Percentiles rank a stretch among this genome's conserved stretches.
Evolutionary conservation across 2,113 vertebrate species (phyloP).

Genomic region (Larimichthys crocea): DNA sequence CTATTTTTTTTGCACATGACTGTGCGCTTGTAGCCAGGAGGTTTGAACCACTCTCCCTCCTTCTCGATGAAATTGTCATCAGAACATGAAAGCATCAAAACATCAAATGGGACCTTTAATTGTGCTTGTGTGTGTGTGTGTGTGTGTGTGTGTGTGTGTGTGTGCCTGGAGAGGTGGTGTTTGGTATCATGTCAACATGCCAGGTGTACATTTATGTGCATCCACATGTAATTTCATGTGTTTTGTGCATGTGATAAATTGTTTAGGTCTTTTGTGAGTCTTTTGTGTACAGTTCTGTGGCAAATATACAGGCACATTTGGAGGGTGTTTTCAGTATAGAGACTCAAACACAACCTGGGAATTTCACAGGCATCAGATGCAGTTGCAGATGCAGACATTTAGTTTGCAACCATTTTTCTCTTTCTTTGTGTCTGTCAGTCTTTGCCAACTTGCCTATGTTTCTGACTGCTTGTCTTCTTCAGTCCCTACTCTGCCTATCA

Average conservation of each 20-base stretch:
- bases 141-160: constrained; percentile 13
- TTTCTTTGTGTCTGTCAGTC: constrained; percentile 39
- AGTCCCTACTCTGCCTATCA: constrained; percentile 46
- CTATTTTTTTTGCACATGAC: constrained; percentile 28
- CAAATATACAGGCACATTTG: not conserved
- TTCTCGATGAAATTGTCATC: constrained; percentile 73
- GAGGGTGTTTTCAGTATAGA: not conserved
- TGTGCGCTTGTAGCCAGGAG: constrained; percentile 53
- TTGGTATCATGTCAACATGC: constrained; percentile 36
- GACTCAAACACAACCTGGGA: not conserved
- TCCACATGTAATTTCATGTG: not conserved
- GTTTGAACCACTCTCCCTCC: constrained; percentile 46
- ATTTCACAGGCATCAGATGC: not conserved
- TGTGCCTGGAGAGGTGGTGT: constrained; percentile 47
- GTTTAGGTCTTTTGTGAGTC: constrained; percentile 3
- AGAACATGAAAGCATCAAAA: constrained; percentile 76
- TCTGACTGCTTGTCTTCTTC: constrained; percentile 49
- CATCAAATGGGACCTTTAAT: constrained; percentile 80
- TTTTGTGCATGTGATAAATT: constrained; percentile 24
- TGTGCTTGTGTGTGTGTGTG: constrained; percentile 55
- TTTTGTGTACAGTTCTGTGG: not conserved
- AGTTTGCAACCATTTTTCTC: constrained; percentile 24
- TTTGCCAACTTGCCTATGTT: constrained; percentile 19
- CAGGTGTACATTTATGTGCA: constrained; percentile 20
- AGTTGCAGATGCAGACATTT: constrained; percentile 6